Percentiles rank a stretch among this genome's conserved stretches.
Conservation (phyloP, 2,888 invertebrate species). For the Toxonevra muliebris region DNA sequence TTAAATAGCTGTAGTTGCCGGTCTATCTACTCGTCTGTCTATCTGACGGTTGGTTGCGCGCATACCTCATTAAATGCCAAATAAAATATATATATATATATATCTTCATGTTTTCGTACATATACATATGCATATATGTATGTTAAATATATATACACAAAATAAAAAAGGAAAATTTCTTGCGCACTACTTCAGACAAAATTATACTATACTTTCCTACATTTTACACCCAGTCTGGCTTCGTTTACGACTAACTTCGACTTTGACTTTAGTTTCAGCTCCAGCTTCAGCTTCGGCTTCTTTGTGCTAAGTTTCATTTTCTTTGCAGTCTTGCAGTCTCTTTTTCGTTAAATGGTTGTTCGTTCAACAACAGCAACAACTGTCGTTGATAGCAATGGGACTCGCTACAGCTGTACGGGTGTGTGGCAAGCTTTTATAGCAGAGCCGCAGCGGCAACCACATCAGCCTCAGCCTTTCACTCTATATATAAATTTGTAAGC, state of each 20-base stretch:
- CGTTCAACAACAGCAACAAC: slow-evolving; percentile 11
- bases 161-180: slow-evolving; percentile 35
- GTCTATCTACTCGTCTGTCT: background rate
- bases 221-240: slow-evolving; percentile 26
- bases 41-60: slow-evolving; percentile 21
- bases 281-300: too few relatives aligned
- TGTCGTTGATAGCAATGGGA: slow-evolving; percentile 18
- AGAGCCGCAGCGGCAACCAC: slow-evolving; percentile 14
- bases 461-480: slow-evolving; percentile 63
- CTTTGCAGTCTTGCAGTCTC: slow-evolving; percentile 36
- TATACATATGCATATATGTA: background rate
- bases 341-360: too few relatives aligned
- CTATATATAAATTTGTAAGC: slow-evolving; percentile 63
- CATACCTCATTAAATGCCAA: background rate
- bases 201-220: slow-evolving; percentile 28
- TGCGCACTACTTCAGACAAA: slow-evolving; percentile 30
- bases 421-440: slow-evolving; percentile 1
- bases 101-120: background rate
- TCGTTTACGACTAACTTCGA: background rate
- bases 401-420: slow-evolving; percentile 2
- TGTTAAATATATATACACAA: too few relatives aligned
- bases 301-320: slow-evolving; percentile 35
- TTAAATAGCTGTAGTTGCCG: slow-evolving; percentile 7
- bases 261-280: too few relatives aligned
- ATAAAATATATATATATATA: slow-evolving; percentile 6